phyloP scores from a whole-genome alignment of 1,140 invertebrate genomes.

The Drosophila nebulosa region DNA sequence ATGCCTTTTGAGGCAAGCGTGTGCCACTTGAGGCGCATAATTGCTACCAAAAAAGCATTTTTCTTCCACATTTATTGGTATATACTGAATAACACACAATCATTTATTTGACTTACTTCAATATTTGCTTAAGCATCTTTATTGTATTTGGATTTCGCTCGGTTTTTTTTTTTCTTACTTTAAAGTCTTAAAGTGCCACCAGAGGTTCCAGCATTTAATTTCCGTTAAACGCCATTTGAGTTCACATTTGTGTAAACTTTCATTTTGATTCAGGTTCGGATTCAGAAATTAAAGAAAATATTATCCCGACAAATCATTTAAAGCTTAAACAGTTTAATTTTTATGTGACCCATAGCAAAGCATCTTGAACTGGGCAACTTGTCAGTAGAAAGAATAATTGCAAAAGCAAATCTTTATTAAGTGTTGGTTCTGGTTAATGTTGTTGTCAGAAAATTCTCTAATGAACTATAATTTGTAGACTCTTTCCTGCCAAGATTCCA shows the following conservation, averaged over 20 bases:
- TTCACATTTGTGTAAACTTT: slow-evolving; percentile 33
- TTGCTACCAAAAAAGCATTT: slow-evolving; percentile 27
- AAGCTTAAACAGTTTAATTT: no score
- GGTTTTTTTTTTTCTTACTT: not conserved
- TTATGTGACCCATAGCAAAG: no score
- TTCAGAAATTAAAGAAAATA: not conserved
- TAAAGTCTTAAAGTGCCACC: slow-evolving; percentile 14
- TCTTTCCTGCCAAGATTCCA: no score
- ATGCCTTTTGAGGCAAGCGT: slow-evolving; percentile 16
- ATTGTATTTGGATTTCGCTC: not conserved
- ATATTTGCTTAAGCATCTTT: slow-evolving; percentile 34
- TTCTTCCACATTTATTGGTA: not conserved
- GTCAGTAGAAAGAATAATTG: no score
- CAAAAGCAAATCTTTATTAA: no score
- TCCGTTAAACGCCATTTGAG: slow-evolving; percentile 34
- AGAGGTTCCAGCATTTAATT: slow-evolving; percentile 26
- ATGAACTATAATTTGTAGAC: no score
- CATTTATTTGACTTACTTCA: slow-evolving; percentile 30
- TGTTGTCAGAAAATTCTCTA: no score
- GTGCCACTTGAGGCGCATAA: slow-evolving; percentile 50
- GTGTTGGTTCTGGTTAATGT: no score
- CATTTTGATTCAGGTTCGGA: not conserved
- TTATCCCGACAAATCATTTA: no score
- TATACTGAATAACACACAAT: not conserved
- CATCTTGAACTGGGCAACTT: no score